Percentiles rank a stretch among this genome's conserved stretches.
phyloP scores from a whole-genome alignment of 2,797 vertebrate species.

The Varecia variegata region DNA sequence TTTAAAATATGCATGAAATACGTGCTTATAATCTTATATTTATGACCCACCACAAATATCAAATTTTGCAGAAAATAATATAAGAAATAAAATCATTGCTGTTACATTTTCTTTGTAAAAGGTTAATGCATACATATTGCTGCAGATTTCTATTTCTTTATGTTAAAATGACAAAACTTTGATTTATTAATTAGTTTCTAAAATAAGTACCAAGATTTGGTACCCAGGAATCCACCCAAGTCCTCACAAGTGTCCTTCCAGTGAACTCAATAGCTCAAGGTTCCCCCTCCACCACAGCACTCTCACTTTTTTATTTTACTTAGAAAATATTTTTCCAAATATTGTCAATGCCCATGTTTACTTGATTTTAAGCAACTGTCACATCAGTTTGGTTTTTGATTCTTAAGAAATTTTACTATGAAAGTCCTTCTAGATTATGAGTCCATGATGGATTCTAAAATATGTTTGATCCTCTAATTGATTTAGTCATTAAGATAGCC shows the following conservation, averaged over 20 bases:
- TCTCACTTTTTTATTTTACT: neutral
- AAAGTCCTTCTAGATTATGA: neutral
- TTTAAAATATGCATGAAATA: constrained; percentile 52
- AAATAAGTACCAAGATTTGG: constrained; percentile 7
- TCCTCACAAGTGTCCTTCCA: neutral
- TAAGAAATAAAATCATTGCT: constrained; percentile 42
- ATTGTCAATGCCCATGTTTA: neutral
- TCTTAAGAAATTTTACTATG: neutral
- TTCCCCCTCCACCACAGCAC: neutral
- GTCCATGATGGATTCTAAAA: neutral
- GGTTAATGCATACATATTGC: neutral
- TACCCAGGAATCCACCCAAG: neutral
- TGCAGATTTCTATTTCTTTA: constrained; percentile 23
- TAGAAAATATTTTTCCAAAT: constrained; percentile 16
- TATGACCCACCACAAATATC: constrained; percentile 17
- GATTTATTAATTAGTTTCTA: constrained; percentile 32
- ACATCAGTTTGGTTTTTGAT: neutral
- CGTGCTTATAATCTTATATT: constrained; percentile 46
- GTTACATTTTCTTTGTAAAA: constrained; percentile 47
- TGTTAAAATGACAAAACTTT: constrained; percentile 28
- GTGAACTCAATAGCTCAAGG: neutral
- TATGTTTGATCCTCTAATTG: neutral
- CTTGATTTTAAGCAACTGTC: neutral
- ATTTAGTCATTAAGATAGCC: neutral
- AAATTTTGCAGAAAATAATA: constrained; percentile 55